Conservation (phyloP, 2,888 invertebrate species). For the Ichneumoninae sp. region DNA sequence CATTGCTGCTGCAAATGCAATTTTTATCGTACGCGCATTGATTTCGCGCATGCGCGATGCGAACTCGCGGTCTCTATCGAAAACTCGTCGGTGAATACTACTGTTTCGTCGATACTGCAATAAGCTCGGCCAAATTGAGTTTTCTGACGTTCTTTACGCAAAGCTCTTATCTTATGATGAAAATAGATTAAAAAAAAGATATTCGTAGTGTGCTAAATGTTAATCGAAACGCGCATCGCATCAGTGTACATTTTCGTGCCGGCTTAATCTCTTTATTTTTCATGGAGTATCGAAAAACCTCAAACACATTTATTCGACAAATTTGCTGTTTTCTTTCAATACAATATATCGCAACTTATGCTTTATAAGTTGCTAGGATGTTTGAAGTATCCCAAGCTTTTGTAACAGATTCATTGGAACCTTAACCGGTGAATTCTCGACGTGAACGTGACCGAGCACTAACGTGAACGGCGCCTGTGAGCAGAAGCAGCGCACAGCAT, state of each 20-base stretch:
- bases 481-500: conserved; percentile 70
- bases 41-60: conserved; percentile 60
- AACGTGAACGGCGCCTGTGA: conserved; percentile 53
- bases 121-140: neutral
- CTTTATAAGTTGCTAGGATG: neutral
- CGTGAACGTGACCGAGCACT: conserved; percentile 54
- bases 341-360: neutral
- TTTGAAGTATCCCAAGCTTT: neutral
- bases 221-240: neutral
- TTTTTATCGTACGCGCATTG: conserved; percentile 40
- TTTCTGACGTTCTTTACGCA: neutral
- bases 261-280: neutral
- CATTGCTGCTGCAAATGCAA: conserved; percentile 14
- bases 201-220: neutral
- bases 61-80: conserved; percentile 55
- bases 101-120: conserved; percentile 20
- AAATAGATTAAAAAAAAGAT: neutral
- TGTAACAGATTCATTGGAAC: neutral
- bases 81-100: conserved; percentile 42
- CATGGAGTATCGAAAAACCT: neutral
- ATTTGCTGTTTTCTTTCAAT: neutral
- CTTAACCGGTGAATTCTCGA: conserved; percentile 19
- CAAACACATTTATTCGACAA: neutral
- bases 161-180: neutral
- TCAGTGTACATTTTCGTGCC: conserved; percentile 1